Evolutionary conservation across 2,888 invertebrate genomes (phyloP).

Genomic region (Lepeophtheirus nordmannii): DNA sequence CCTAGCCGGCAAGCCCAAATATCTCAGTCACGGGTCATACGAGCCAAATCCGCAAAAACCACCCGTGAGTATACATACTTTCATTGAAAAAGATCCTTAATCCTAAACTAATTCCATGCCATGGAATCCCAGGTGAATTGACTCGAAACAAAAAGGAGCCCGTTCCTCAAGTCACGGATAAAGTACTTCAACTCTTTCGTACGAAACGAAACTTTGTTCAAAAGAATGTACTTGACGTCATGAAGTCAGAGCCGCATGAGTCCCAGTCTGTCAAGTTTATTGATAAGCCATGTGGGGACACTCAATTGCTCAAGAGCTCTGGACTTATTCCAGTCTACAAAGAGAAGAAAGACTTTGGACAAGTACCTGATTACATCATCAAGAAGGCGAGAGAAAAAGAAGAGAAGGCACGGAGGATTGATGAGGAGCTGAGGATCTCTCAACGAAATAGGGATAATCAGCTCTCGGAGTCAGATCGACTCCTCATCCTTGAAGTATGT

Average conservation of each 20-base stretch:
- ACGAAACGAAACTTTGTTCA: conserved; percentile 13
- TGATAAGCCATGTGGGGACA: conserved; percentile 7
- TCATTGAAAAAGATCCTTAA: too few species aligned
- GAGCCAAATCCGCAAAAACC: conserved; percentile 1
- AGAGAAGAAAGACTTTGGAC: conserved; percentile 19
- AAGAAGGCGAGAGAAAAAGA: neutral
- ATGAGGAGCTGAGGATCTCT: neutral
- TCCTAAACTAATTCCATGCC: too few species aligned
- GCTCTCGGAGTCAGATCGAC: too few species aligned
- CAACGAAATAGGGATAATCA: too few species aligned
- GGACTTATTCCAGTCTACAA: conserved; percentile 16
- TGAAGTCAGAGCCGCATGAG: neutral
- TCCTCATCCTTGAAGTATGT: too few species aligned
- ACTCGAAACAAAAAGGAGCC: neutral
- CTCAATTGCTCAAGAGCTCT: neutral
- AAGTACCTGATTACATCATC: conserved; percentile 14
- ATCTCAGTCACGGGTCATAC: neutral
- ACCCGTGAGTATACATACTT: neutral
- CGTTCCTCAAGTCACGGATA: conserved; percentile 7
- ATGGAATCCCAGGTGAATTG: too few species aligned
- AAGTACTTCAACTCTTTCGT: conserved; percentile 6
- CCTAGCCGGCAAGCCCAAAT: too few species aligned
- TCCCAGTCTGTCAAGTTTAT: neutral
- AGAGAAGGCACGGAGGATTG: conserved; percentile 2
- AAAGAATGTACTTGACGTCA: conserved; percentile 5